Evolutionary conservation across 2,888 invertebrate genomes (phyloP).

Genomic region (Dryobotodes eremita): DNA sequence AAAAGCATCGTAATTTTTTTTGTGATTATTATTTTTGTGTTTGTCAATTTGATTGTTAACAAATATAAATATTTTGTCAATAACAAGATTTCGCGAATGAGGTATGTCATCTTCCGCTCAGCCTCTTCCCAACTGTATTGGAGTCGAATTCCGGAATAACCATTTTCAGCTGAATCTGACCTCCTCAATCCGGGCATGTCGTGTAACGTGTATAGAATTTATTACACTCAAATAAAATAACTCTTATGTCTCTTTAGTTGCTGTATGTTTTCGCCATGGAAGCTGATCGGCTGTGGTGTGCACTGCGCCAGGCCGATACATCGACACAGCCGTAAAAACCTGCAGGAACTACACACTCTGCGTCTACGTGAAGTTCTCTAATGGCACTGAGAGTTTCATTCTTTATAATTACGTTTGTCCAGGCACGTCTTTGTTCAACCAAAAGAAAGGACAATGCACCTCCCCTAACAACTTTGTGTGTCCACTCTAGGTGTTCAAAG

Average conservation of each 20-base stretch:
- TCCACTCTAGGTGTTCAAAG: not conserved
- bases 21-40: not conserved
- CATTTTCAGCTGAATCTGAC: not conserved
- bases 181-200: not conserved
- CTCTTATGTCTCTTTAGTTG: constrained; percentile 5
- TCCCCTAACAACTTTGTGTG: constrained; percentile 1
- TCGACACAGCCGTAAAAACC: not conserved
- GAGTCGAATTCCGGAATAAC: not conserved
- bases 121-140: not conserved
- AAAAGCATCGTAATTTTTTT: constrained; percentile 7
- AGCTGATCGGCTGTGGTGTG: constrained; percentile 2
- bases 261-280: constrained; percentile 1
- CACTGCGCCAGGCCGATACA: not conserved
- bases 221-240: not conserved
- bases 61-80: not conserved
- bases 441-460: constrained; percentile 16
- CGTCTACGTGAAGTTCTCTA: not conserved
- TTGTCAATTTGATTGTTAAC: not conserved
- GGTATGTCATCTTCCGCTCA: not conserved
- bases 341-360: constrained; percentile 35
- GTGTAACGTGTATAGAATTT: not conserved
- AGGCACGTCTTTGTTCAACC: constrained; percentile 18
- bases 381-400: constrained; percentile 1
- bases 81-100: not conserved
- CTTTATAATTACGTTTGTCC: constrained; percentile 24